phyloP scores from a whole-genome alignment of 2,113 vertebrate species.

The Hepsetus odoe region DNA sequence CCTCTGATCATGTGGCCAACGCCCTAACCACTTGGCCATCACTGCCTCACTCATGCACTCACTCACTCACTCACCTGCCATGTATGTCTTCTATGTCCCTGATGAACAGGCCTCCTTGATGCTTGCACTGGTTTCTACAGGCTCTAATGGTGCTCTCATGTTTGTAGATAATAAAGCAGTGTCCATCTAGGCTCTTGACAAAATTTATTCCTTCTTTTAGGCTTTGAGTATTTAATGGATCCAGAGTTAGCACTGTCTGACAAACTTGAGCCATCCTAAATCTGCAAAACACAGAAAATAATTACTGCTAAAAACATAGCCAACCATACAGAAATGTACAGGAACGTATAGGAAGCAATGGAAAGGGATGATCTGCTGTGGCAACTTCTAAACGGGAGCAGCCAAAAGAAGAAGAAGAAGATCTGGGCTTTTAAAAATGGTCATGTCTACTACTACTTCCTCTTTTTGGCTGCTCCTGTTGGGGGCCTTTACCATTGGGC shows the following conservation, averaged over 20 bases:
- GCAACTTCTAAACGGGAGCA: too few species aligned
- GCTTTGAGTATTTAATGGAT: conserved; percentile 49
- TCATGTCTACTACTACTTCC: too few species aligned
- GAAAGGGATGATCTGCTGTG: too few species aligned
- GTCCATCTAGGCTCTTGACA: conserved; percentile 68
- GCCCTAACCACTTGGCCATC: too few species aligned
- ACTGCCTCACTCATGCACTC: background rate
- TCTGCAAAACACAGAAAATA: background rate
- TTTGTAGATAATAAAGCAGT: conserved; percentile 79
- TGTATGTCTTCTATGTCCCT: conserved; percentile 79
- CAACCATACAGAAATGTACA: too few species aligned
- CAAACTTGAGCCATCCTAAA: conserved; percentile 59
- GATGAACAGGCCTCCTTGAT: conserved; percentile 81
- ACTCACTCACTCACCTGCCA: conserved; percentile 62
- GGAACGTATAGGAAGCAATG: too few species aligned
- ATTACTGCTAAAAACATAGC: too few species aligned
- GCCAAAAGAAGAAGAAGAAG: too few species aligned
- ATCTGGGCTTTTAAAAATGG: too few species aligned
- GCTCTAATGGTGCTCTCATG: conserved; percentile 57
- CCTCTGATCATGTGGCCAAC: too few species aligned
- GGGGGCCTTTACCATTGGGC: too few species aligned
- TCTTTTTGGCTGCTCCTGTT: too few species aligned
- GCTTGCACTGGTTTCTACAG: conserved; percentile 81
- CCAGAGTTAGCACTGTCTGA: conserved; percentile 65
- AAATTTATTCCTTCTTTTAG: conserved; percentile 80